phyloP scores from a whole-genome alignment of 2,797 vertebrate species.

The Rhadinocentrus ornatus region DNA sequence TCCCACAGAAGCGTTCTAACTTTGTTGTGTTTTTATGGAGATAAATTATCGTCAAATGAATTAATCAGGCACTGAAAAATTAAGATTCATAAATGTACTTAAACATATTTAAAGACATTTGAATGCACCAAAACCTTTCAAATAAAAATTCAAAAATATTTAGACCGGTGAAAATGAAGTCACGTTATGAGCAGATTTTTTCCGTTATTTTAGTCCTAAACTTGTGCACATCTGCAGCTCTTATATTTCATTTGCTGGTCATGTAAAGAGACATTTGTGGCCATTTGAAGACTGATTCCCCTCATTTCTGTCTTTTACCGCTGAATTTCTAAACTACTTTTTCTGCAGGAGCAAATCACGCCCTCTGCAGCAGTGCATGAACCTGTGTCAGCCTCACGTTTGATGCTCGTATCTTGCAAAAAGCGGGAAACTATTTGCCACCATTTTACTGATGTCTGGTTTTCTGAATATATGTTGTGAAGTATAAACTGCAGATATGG shows the following conservation, averaged over 20 bases:
- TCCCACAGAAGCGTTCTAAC: neutral
- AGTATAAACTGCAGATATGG: conserved; percentile 57
- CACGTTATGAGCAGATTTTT: neutral
- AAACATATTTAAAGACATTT: neutral
- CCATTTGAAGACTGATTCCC: neutral
- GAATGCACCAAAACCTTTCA: neutral
- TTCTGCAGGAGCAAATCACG: conserved; percentile 17
- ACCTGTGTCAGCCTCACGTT: conserved; percentile 4
- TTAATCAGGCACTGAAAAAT: neutral
- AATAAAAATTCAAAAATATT: neutral
- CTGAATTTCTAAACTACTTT: conserved; percentile 27
- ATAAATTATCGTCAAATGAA: neutral
- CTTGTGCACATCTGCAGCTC: too few species aligned
- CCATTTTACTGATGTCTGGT: conserved; percentile 42
- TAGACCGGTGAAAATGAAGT: neutral
- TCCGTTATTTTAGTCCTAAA: neutral
- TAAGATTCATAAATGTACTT: too few species aligned
- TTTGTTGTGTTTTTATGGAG: conserved; percentile 9
- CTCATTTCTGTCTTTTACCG: conserved; percentile 19
- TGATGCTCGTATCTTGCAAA: conserved; percentile 39
- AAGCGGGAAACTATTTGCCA: conserved; percentile 36
- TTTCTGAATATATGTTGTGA: conserved; percentile 72
- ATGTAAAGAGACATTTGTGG: neutral
- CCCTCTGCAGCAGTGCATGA: conserved; percentile 9
- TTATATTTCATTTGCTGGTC: conserved; percentile 12